Base-by-base conservation (phyloP, 2,113 vertebrate genomes). In the Columba janthina region DNA sequence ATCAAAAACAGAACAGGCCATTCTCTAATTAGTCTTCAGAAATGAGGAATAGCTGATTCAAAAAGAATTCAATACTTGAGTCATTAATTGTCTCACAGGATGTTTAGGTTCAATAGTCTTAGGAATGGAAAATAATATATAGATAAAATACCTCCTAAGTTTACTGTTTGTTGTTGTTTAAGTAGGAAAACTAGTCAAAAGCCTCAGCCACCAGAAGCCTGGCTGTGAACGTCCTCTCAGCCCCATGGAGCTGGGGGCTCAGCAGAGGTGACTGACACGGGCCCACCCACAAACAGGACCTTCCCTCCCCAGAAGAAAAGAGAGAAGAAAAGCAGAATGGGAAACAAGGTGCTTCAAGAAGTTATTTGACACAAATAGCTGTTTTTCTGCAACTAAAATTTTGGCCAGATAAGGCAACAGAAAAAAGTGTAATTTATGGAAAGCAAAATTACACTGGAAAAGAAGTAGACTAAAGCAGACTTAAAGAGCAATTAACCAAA, bases 201-300 rank as follows among this genome's bases (percentile, higher is more conserved):
- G 60, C 34, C 12, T 3, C 8, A 72, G 20, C 56, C 9, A 15
- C 60, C 4, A n/a, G 32, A 36, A 89, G 54, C 24, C 16, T 69
- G 54, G 32, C 38, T 65, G 19, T 46, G 74, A 32, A 18, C 2
- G 2, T 54, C 42, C 36, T 62, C 51, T 9, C 3, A 0, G 31
- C 82, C 12, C 25, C 22, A 1, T 26, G 51, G 53, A 44, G 26
- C 32, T 32, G 21, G 42, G 57, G 42, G 15, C 0, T 0, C 32
- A 38, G 54, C 24, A 34, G 22, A 69, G 36, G 66, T 31, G 38
- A 54, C 66, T 0, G 0, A 3, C 0, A 3, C 0, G 1, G 69
- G 48, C 22, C n/a, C 19, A 8, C 24, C 46, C 42, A 44, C 54
- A 79, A 50, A 57, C 38, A 36, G 1, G 4, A 15, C 34, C 53